These are phyloP conservation scores for Autographa gamma DNA, from an alignment of 2,888 invertebrate species.

Conservation along the genomic window DNA sequence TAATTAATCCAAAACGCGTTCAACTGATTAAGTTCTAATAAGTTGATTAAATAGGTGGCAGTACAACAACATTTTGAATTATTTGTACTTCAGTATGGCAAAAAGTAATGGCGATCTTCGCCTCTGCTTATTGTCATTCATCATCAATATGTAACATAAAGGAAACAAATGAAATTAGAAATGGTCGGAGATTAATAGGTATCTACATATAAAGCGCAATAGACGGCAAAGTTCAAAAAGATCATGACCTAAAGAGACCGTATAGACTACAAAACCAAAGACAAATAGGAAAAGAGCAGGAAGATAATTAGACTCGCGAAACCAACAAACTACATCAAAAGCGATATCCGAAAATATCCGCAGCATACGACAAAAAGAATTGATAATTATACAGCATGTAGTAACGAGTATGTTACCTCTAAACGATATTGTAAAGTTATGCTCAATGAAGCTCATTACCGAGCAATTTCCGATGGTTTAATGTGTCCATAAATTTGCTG, in stretches of 20 bases:
- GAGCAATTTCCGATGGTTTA: conserved; percentile 68
- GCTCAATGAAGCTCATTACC: conserved; percentile 65
- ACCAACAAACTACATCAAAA: background rate
- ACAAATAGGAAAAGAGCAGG: conserved; percentile 12
- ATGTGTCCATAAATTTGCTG: conserved; percentile 74
- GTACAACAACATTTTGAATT: no score
- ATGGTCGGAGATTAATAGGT: no score
- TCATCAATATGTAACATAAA: no score
- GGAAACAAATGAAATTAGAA: no score
- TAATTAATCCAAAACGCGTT: no score
- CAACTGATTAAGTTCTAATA: no score
- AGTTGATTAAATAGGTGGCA: no score
- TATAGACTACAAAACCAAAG: background rate
- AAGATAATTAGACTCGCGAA: background rate
- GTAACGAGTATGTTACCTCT: conserved; percentile 47
- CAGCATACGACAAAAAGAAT: conserved; percentile 22
- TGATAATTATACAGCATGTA: conserved; percentile 16
- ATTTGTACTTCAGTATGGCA: no score
- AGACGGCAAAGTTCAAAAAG: background rate
- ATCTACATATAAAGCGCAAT: no score
- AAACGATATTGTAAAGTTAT: conserved; percentile 60
- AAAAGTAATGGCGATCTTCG: no score
- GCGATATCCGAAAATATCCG: background rate
- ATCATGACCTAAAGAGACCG: background rate
- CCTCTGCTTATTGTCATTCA: no score